Percentiles rank a stretch among this genome's conserved stretches.
Evolutionary conservation across 1,140 invertebrate species (phyloP).

Genomic region (Drosophila punjabiensis): DNA sequence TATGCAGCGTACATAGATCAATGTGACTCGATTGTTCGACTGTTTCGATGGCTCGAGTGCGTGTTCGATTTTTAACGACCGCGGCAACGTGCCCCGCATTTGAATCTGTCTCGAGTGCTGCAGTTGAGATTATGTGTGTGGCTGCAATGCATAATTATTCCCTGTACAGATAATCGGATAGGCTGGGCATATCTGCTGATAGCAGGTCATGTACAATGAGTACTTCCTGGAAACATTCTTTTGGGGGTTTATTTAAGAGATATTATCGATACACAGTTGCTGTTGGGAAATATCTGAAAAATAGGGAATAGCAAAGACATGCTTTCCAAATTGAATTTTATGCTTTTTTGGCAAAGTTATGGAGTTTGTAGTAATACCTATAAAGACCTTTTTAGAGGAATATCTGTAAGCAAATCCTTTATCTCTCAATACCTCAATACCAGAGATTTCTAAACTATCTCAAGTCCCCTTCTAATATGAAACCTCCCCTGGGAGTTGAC

Average conservation of each 20-base stretch:
- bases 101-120: conserved; percentile 49
- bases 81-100: conserved; percentile 67
- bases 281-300: background rate
- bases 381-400: too few relatives aligned
- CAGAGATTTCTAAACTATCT: background rate
- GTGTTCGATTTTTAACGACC: conserved; percentile 82
- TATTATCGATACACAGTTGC: background rate
- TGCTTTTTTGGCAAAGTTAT: too few relatives aligned
- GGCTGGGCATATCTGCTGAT: conserved; percentile 23
- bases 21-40: conserved; percentile 76
- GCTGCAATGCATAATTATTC: conserved; percentile 66
- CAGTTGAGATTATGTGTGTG: conserved; percentile 20
- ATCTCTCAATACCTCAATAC: background rate
- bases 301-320: too few relatives aligned
- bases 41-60: conserved; percentile 61
- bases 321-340: too few relatives aligned
- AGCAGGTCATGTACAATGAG: background rate
- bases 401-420: too few relatives aligned
- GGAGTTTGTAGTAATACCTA: too few relatives aligned
- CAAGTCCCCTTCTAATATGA: background rate
- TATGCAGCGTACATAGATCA: conserved; percentile 67
- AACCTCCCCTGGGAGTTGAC: background rate
- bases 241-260: background rate
- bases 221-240: conserved; percentile 4
- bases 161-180: conserved; percentile 8